Evolutionary conservation across 30 jellyfish, hydroid and myxozoan genomes (phyloP).

Genomic region (Turritopsis rubra): DNA sequence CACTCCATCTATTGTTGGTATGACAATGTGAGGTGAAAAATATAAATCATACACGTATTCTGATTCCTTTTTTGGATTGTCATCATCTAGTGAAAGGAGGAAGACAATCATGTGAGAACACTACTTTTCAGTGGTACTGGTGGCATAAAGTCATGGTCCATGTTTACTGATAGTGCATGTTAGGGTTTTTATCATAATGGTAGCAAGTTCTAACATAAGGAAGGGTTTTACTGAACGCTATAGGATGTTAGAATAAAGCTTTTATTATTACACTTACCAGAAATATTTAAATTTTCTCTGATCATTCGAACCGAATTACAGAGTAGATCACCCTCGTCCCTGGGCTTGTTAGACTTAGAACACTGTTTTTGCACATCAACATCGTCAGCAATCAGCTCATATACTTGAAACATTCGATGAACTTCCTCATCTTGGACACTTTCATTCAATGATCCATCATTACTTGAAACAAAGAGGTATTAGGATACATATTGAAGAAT

Average conservation of each 20-base stretch:
- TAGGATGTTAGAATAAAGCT: too few species aligned
- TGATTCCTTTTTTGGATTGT: background rate
- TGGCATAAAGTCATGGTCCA: too few species aligned
- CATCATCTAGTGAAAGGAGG: background rate
- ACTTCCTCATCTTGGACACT: background rate
- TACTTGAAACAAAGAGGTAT: background rate
- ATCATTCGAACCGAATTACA: slow-evolving; percentile 75
- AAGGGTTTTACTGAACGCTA: too few species aligned
- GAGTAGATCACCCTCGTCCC: slow-evolving; percentile 33
- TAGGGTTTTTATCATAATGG: too few species aligned
- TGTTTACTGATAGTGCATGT: too few species aligned
- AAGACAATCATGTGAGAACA: too few species aligned
- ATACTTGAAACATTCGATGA: background rate
- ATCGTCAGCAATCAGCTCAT: background rate
- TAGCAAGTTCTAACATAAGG: too few species aligned
- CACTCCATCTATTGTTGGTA: slow-evolving; percentile 17
- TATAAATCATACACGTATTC: slow-evolving; percentile 36
- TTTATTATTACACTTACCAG: slow-evolving; percentile 10
- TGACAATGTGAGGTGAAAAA: slow-evolving; percentile 24
- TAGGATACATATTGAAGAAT: too few species aligned
- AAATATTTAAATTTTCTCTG: slow-evolving; percentile 49
- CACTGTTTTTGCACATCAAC: background rate
- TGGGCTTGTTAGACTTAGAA: background rate
- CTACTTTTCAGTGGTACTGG: too few species aligned
- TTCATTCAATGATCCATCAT: background rate